Evolutionary conservation across 2,888 invertebrate species (phyloP).

Genomic region (Leptinotarsa rubiginosa): DNA sequence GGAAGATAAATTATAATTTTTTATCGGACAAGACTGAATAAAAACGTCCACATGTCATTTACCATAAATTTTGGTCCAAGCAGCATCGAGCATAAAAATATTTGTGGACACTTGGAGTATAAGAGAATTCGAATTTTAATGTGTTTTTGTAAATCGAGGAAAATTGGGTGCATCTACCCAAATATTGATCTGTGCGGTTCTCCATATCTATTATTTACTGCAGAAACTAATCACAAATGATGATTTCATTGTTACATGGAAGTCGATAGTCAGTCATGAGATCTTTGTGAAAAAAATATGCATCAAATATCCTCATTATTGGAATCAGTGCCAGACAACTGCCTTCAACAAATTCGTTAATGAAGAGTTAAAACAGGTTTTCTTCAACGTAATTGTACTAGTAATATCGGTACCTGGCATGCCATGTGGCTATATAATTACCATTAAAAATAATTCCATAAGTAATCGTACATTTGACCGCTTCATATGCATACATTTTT

Average conservation of each 20-base stretch:
- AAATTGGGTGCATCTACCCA: too few relatives aligned
- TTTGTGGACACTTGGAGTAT: constrained; percentile 30
- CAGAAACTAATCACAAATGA: too few relatives aligned
- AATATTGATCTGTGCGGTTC: too few relatives aligned
- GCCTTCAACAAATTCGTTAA: background rate
- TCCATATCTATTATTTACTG: too few relatives aligned
- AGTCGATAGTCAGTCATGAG: background rate
- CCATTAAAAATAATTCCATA: constrained; percentile 44
- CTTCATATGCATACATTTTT: constrained; percentile 28
- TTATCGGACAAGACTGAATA: constrained; percentile 40
- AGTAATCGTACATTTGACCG: constrained; percentile 28
- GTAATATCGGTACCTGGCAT: constrained; percentile 22
- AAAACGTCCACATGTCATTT: constrained; percentile 42
- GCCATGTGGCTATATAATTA: constrained; percentile 40
- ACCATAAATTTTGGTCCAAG: constrained; percentile 42
- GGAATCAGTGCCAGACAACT: background rate
- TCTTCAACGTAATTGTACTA: background rate
- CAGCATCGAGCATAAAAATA: constrained; percentile 36
- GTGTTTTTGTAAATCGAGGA: constrained; percentile 30
- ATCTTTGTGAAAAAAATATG: background rate
- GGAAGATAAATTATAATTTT: constrained; percentile 38
- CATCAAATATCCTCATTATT: background rate
- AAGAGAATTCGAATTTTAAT: constrained; percentile 37
- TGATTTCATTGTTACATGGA: background rate
- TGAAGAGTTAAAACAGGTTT: constrained; percentile 12